A percentile compares a stretch with the other conserved stretches of the same genome.
Evolutionary conservation across 2,888 invertebrate genomes (phyloP).

Genomic region (Leptarthrus brevirostris): DNA sequence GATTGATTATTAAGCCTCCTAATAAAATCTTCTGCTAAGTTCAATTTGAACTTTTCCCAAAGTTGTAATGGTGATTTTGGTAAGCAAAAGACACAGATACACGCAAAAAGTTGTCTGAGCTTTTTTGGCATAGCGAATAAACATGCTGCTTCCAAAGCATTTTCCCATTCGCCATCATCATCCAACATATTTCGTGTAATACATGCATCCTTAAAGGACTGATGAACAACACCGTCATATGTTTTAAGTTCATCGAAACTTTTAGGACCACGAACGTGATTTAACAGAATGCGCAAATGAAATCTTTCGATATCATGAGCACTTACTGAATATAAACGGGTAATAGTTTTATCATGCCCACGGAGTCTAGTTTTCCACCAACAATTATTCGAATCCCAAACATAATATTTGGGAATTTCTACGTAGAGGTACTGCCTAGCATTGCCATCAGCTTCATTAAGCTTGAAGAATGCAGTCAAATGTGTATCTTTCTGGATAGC

Average conservation of each 20-base stretch:
- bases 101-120: background rate
- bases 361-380: slow-evolving; percentile 46
- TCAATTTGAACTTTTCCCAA: too few species aligned
- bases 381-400: background rate
- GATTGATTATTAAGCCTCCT: too few species aligned
- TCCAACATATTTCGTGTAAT: background rate
- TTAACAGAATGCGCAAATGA: too few species aligned
- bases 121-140: background rate
- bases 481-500: background rate
- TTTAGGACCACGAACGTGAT: too few species aligned
- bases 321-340: slow-evolving; percentile 53
- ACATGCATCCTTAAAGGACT: background rate
- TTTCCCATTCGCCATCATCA: background rate
- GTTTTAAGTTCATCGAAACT: too few species aligned
- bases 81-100: background rate
- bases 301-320: slow-evolving; percentile 53
- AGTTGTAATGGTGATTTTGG: background rate
- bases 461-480: slow-evolving; percentile 26
- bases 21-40: too few species aligned
- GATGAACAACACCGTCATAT: too few species aligned
- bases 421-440: too few species aligned
- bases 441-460: slow-evolving; percentile 42
- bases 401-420: slow-evolving; percentile 17
- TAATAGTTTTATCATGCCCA: slow-evolving; percentile 51
- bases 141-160: background rate